These are phyloP conservation scores for Ophraella communa DNA, from an alignment of 2,888 invertebrate species.

Conservation along the genomic window DNA sequence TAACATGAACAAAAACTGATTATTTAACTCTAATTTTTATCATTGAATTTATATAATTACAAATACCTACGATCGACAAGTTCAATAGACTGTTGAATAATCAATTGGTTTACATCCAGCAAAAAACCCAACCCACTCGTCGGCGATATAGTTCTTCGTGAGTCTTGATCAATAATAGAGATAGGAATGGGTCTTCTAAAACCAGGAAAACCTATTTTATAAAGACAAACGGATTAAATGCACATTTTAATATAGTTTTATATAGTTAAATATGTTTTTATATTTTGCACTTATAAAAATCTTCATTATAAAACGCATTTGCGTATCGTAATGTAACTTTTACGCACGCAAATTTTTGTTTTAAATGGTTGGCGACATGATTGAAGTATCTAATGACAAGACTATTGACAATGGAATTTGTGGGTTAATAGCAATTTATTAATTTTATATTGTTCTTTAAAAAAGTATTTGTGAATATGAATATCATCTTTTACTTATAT, in stretches of 20 bases:
- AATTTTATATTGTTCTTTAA: too few species aligned
- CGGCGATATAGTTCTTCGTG: constrained; percentile 66
- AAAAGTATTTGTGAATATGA: too few species aligned
- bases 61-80: constrained; percentile 70
- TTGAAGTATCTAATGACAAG: too few species aligned
- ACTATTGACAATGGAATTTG: too few species aligned
- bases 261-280: background rate
- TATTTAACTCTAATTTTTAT: background rate
- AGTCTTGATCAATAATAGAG: constrained; percentile 65
- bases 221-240: background rate
- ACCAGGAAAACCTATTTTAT: constrained; percentile 33
- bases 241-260: background rate
- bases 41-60: background rate
- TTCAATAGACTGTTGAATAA: constrained; percentile 83
- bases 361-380: too few species aligned
- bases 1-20: constrained; percentile 31
- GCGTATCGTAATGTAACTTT: too few species aligned
- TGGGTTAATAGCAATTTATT: too few species aligned
- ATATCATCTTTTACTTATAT: too few species aligned
- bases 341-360: too few species aligned
- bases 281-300: constrained; percentile 1
- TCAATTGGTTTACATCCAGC: constrained; percentile 70
- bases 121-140: constrained; percentile 75
- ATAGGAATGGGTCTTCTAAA: constrained; percentile 67
- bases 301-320: too few species aligned